These are phyloP conservation scores for Nebria salina DNA, from an alignment of 2,888 invertebrate species.

Conservation along the genomic window DNA sequence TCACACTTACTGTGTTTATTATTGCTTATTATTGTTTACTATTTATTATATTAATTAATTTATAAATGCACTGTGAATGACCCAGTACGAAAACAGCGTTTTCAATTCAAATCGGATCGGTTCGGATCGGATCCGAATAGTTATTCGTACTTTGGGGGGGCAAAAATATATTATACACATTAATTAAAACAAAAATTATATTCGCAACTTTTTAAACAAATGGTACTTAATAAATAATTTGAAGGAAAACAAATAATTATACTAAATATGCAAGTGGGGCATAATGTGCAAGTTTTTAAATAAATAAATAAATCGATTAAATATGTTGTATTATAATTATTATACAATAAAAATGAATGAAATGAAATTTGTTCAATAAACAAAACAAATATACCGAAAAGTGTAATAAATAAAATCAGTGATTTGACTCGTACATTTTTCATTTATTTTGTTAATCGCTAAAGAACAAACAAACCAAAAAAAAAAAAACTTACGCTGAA, in stretches of 20 bases:
- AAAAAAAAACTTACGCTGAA: not conserved
- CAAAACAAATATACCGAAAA: not conserved
- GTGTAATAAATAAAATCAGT: not conserved
- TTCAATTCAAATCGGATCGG: not conserved
- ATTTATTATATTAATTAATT: conserved; percentile 43
- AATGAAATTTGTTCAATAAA: not conserved
- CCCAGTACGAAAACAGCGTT: not conserved
- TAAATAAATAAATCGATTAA: conserved; percentile 35
- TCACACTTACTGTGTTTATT: conserved; percentile 41
- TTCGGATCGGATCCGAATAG: not conserved
- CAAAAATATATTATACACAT: conserved; percentile 40
- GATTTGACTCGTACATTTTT: not conserved
- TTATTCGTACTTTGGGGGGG: conserved; percentile 21
- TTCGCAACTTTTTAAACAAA: conserved; percentile 42
- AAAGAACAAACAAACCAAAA: no score
- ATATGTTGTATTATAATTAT: conserved; percentile 1
- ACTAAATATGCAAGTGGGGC: not conserved
- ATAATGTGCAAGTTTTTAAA: conserved; percentile 3
- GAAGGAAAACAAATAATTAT: not conserved
- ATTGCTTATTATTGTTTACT: conserved; percentile 43
- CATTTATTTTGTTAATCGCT: not conserved
- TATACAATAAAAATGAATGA: not conserved
- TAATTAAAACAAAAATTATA: conserved; percentile 29
- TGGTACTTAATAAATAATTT: conserved; percentile 4
- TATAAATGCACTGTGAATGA: conserved; percentile 39